Base-by-base conservation (phyloP, 2,113 vertebrate genomes). In the Cynoglossus semilaevis region DNA sequence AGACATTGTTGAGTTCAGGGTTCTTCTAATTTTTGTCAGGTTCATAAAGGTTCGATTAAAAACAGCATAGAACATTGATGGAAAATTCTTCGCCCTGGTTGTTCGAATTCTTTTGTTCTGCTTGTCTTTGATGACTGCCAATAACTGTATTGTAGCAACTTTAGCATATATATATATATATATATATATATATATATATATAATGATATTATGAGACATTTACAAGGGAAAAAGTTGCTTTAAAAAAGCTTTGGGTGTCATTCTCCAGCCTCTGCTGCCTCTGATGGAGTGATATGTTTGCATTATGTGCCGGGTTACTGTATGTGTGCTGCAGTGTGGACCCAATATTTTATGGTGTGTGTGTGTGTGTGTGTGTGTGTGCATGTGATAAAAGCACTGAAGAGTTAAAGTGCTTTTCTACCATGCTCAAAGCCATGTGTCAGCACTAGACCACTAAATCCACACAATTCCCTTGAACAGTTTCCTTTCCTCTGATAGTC, bases 341-440 rank as follows among this genome's bases (percentile, higher is more conserved):
- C 22, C n/a, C 72, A 58, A 64, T 76, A 67, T 81, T 88, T 88
- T 88, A 88, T 88, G 84, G 70, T 43, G 74, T 85, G 83, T 82
- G 76, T 87, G 76, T 87, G 55, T 62, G 69, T 34, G 56, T 87
- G 83, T 82, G 76, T 87, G 83, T 87, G 83, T 83, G 76, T 87
- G 83, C 80, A 58, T 62, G 69, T 22, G 56, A 85, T 88, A 87
- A 88, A 88, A 85, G 87, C 85, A 85, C 66, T 88, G 80, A 77
- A 77, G 85, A 89, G 85, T 81, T 86, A 87, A 86, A 87, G 85
- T 89, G 87, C 85, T 89, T 89, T 88, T 84, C 84, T 85, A 82
- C 76, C 76, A 82, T 51, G 76, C 81, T 86, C 77, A 87, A 85
- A 87, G 85, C 80, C 87, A 87, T 83, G 87, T 87, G 87, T 87